Base-by-base conservation (phyloP, 1,140 invertebrate genomes). In the Whitmania pigra region DNA sequence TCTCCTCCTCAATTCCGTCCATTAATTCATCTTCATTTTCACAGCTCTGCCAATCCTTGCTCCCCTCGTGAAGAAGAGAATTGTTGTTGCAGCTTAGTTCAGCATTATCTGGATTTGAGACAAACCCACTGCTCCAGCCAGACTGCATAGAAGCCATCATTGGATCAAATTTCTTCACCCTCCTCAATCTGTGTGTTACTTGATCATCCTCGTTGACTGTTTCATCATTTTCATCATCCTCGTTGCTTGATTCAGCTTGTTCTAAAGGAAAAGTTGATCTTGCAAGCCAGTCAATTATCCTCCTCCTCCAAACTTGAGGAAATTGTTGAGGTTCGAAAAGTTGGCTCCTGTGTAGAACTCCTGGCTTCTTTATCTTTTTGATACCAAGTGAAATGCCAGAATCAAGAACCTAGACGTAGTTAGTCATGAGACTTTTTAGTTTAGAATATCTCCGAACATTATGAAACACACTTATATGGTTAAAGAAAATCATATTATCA, bases 1-100 rank as follows among this genome's bases (percentile, higher is more conserved):
- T 63, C 57, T 25, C 57, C 22, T 63, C 57, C 22, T 63, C 57
- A n/a, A 63, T 63, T 63, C 57, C 57, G 22, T 63, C 57, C 57
- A 63, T 63, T 20, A 63, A 25, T 31, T 25, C 29, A 63, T 63
- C 57, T 22, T 63, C 57, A n/a, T 63, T 31, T 11, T 63, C 22
- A 13, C 11, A 22, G 20, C 29, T 31, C 20, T 63, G 57, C 22
- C 29, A 25, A 31, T 63, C 57, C 9, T 25, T 63, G 29, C 29
- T 31, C 6, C 29, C 15, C 11, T 31, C 29, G 15, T 25, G 22
- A 20, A 25, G 29, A 3, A 63, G 57, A 63, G 22, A 25, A 31
- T 63, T 63, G 11, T 63, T 31, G 22, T 22, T 22, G 18, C 57
- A 22, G 29, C 29, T 63, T 17, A 49, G 43, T 17, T 49, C 43